Base-by-base conservation (phyloP, 2,113 vertebrate genomes). In the Cottus gobio region DNA sequence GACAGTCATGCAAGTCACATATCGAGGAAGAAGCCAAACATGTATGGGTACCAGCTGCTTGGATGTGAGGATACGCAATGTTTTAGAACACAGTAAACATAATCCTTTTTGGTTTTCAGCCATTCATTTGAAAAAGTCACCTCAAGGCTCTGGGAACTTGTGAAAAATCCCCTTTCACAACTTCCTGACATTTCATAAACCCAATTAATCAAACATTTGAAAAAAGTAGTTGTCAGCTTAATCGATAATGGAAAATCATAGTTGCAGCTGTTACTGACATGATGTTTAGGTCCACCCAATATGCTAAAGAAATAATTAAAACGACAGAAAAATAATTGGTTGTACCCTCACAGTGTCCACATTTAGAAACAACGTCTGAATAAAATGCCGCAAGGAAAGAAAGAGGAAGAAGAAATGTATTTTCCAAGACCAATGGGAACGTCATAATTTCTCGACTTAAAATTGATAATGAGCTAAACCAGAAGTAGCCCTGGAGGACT, bases 391-490 rank as follows among this genome's bases (percentile, higher is more conserved):
- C 44, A 6, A 46, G 44, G 44, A 50, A 50, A 22, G 48, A 18
- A 48, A 48, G 3, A 48, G 13, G 42, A 48, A 50, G 46, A 20
- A 50, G 6, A n/a, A 20, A 46, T 44, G 42, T 6, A 16, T 67
- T 46, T 36, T 44, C 11, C 66, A 71, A 72, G 8, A 57, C 18
- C 37, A 22, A 24, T 62, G 7, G 52, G 34, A 64, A 50, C 44
- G 15, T 30, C 52, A 64, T 57, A 50, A 71, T 63, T 72, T 37
- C 37, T 63, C 39, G 28, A 50, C 71, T 65, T 39, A 13, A 50
- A 76, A 37, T 20, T 18, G n/a, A 77, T 68, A 60, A 54, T 48
- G 48, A 50, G 46, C 22, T 48, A 64, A 65, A 63, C 18, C n/a
- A 36, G n/a, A 46, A 73, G 67, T 15, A 39, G 24, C 54, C 34